Percentiles rank a stretch among this genome's conserved stretches.
Evolutionary conservation across 2,797 vertebrate species (phyloP).

Genomic region (Dendrocincla tyrannina): DNA sequence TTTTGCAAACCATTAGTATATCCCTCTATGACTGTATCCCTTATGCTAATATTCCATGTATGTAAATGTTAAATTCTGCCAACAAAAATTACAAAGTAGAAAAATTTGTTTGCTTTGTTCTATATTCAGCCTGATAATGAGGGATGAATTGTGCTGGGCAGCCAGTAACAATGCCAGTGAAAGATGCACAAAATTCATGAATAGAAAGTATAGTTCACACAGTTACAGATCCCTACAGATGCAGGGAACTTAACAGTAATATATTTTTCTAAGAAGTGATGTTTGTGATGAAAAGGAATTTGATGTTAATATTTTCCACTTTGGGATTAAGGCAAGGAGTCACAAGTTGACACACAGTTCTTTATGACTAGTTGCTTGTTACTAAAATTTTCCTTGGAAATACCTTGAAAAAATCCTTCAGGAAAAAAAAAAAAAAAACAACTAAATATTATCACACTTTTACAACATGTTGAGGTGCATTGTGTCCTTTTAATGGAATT

Average conservation of each 20-base stretch:
- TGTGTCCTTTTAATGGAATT: neutral
- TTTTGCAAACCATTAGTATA: slow-evolving; percentile 40
- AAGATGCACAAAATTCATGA: neutral
- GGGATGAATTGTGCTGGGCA: neutral
- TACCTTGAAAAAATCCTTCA: neutral
- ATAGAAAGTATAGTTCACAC: neutral
- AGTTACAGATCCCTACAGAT: neutral
- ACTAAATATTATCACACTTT: neutral
- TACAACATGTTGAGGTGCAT: neutral
- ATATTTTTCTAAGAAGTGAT: neutral
- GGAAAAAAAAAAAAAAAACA: neutral
- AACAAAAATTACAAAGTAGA: neutral
- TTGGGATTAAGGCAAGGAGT: neutral
- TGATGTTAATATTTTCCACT: neutral
- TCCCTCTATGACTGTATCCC: neutral
- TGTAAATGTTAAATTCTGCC: neutral
- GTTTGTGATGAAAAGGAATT: neutral
- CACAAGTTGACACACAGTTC: neutral
- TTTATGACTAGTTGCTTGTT: neutral
- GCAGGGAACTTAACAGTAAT: rapidly evolving
- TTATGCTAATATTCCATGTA: slow-evolving; percentile 3
- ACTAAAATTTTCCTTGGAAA: neutral
- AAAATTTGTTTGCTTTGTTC: slow-evolving; percentile 1
- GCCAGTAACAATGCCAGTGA: neutral
- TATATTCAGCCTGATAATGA: neutral